Conservation (phyloP, 2,797 vertebrate genomes). For the Sebastes oblongus region DNA sequence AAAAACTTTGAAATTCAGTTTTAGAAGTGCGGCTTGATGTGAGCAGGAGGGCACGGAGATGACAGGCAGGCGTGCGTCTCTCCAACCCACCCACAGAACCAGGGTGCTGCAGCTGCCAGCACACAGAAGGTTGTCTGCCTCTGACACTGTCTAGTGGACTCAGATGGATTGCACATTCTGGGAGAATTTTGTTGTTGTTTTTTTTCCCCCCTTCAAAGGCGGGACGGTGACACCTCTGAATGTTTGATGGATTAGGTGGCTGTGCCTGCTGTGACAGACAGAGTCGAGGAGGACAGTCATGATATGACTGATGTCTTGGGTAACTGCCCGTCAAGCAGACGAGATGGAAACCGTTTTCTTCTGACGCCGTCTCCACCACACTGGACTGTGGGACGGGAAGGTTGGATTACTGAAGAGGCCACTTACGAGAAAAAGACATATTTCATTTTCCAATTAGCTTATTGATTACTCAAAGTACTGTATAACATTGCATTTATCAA, state of each 20-base stretch:
- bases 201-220: constrained; percentile 40
- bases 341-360: constrained; percentile 41
- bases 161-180: constrained; percentile 70
- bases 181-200: constrained; percentile 61
- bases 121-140: constrained; percentile 46
- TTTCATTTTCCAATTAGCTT: constrained; percentile 12
- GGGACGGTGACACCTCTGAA: constrained; percentile 62
- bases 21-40: constrained; percentile 22
- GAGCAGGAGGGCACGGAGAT: constrained; percentile 9
- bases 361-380: constrained; percentile 14
- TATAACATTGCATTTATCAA: constrained; percentile 16
- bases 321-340: constrained; percentile 62
- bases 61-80: constrained; percentile 34
- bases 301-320: constrained; percentile 73
- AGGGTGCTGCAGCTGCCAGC: constrained; percentile 41
- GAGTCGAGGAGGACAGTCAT: constrained; percentile 65
- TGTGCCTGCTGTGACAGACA: constrained; percentile 61
- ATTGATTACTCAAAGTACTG: not conserved
- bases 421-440: constrained; percentile 4
- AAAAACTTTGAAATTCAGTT: constrained; percentile 1
- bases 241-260: constrained; percentile 76
- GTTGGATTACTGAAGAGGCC: constrained; percentile 4
- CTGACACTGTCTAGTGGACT: constrained; percentile 64
- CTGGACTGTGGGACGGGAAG: constrained; percentile 6
- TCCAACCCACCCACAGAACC: constrained; percentile 54